phyloP scores from a whole-genome alignment of 2,113 vertebrate genomes.

The Gavia stellata region DNA sequence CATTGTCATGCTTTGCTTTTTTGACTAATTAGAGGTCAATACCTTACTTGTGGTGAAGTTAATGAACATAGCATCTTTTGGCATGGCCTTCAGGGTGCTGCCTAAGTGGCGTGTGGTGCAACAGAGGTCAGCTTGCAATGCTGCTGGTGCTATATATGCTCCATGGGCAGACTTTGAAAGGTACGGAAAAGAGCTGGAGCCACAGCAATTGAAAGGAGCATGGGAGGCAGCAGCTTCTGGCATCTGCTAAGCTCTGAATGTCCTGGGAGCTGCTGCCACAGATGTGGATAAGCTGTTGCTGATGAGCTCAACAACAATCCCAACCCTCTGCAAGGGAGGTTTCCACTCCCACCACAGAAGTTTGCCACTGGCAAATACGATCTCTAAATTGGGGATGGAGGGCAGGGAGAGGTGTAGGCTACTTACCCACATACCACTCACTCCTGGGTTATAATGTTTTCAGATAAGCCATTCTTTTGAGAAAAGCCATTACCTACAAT shows the following conservation, averaged over 20 bases:
- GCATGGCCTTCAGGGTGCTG: not conserved
- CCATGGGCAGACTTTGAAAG: not conserved
- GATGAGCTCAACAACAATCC: not conserved
- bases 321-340: not conserved
- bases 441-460: not conserved
- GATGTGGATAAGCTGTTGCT: not conserved
- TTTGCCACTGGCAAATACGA: not conserved
- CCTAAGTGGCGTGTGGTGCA: not conserved
- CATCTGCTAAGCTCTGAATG: not conserved
- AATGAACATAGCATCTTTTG: not conserved
- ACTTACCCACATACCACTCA: not conserved
- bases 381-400: not conserved
- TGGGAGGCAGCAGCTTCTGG: not conserved
- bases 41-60: not conserved
- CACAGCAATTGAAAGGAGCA: not conserved
- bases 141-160: fast-evolving
- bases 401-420: not conserved
- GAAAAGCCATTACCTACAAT: not conserved
- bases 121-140: not conserved
- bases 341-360: not conserved
- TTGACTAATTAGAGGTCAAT: slow-evolving; percentile 17
- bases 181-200: not conserved
- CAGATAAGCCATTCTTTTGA: not conserved
- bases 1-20: not conserved
- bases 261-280: not conserved